Evolutionary conservation across 2,888 invertebrate species (phyloP), one percentile per base, ranked within the genome.

Genomic region (Ichneumoninae sp.): DNA sequence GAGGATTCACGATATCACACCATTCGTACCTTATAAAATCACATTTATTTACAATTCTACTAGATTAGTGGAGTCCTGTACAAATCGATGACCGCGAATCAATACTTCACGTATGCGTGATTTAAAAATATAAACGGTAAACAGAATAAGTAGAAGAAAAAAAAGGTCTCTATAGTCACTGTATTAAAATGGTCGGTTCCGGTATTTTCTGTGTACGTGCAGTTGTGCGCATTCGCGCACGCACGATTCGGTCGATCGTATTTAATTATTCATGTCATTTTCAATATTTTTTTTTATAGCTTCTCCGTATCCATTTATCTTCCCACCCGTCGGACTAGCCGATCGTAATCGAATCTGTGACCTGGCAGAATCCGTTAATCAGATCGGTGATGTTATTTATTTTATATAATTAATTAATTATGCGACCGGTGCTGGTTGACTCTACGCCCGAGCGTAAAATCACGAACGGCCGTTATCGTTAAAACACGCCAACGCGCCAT

Each of bases 41-140:
- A 93, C 91, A 92, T 93, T 93, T 93, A 93, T 93, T 93, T 93
- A 93, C 93, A 93, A 91, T 91, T 92, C 90, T 92, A 92, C 91
- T 91, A 90, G 87, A 89, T 88, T 89, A 87, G 87, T 90, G 89
- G 88, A 87, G 88, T 88, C 87, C 90, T 92, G 92, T 92, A 93
- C 91, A 92, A 92, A 91, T 91, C 88, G 87, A 89, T 85, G 86
- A 90, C 76, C 87, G 84, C 82, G 73, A 83, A 85, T 84, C 86
- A 87, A 87, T 87, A 87, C 82, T 87, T 88, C 80, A 86, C 84
- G 86, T 90, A 89, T 86, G 88, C 88, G 86, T 89, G 86, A 81
- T 88, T 86, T 85, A 66, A 75, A 71, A 71, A 82, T 81, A 77
- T 65, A 40, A 84, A 73, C 68, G 68, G 44, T 69, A 22, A 71